A percentile compares a stretch with the other conserved stretches of the same genome.
Evolutionary conservation across 2,888 invertebrate genomes (phyloP).

Genomic region (Pyrocoelia pectoralis): DNA sequence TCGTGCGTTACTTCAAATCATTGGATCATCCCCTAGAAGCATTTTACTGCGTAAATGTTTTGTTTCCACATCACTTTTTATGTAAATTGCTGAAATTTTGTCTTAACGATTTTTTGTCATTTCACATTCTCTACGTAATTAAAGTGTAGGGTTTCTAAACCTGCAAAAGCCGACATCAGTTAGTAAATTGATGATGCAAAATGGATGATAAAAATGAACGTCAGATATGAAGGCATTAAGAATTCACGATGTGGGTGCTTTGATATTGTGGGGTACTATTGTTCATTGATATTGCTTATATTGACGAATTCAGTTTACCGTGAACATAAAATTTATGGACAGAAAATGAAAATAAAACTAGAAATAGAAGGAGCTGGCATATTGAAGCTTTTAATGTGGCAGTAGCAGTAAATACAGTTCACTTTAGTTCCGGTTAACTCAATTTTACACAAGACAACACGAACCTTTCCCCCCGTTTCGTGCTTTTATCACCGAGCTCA

Average conservation of each 20-base stretch:
- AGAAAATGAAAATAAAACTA: background rate
- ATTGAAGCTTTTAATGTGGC: slow-evolving; percentile 33
- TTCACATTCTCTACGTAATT: too few relatives aligned
- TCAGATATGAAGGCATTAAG: too few relatives aligned
- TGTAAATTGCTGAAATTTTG: background rate
- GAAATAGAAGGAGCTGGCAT: background rate
- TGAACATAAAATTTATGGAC: background rate
- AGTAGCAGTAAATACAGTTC: slow-evolving; percentile 41
- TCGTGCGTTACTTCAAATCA: slow-evolving; percentile 6
- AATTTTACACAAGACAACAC: slow-evolving; percentile 43
- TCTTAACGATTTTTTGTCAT: too few relatives aligned
- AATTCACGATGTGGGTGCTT: background rate
- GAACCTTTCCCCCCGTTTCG: slow-evolving; percentile 37
- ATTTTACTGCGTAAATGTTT: background rate
- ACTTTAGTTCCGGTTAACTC: slow-evolving; percentile 44
- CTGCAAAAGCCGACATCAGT: too few relatives aligned
- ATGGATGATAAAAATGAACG: too few relatives aligned
- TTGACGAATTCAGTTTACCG: background rate
- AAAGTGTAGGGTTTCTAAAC: too few relatives aligned
- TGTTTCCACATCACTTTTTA: background rate
- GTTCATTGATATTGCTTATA: background rate
- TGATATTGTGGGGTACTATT: background rate
- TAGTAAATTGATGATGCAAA: too few relatives aligned
- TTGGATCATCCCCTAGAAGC: background rate
- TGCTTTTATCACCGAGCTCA: slow-evolving; percentile 41